Percentiles rank a stretch among this genome's conserved stretches.
These are phyloP conservation scores for Sorex fumeus DNA, from an alignment of 2,113 vertebrate genomes.

Conservation along the genomic window DNA sequence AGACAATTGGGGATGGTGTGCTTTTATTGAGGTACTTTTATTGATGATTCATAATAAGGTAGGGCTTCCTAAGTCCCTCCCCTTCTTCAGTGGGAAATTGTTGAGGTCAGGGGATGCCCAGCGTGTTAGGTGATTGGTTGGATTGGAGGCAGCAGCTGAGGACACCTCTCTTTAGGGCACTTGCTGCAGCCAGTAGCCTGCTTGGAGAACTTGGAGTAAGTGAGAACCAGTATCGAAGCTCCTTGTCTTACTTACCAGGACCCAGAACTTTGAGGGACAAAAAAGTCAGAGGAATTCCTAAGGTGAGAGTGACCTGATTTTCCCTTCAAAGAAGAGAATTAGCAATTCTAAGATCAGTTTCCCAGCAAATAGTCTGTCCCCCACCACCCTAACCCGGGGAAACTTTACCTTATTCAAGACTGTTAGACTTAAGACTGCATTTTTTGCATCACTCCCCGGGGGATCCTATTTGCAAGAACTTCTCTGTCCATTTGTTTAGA, in stretches of 20 bases:
- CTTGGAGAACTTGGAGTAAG: no score
- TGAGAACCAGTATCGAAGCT: no score
- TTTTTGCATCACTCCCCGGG: conserved; percentile 21
- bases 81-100: not conserved
- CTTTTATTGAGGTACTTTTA: not conserved
- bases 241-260: no score
- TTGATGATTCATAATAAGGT: no score
- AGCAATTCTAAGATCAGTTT: not conserved
- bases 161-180: no score
- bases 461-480: conserved; percentile 58
- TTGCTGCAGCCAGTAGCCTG: no score
- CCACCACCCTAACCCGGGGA: not conserved
- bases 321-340: not conserved
- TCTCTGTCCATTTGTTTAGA: conserved; percentile 68
- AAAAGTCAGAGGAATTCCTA: not conserved
- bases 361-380: not conserved
- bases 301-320: not conserved
- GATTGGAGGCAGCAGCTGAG: no score
- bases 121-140: no score
- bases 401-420: conserved; percentile 48
- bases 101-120: no score
- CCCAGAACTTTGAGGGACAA: no score
- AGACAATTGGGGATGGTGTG: not conserved
- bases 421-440: not conserved
- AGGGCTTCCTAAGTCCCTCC: not conserved